Percentiles rank a stretch among this genome's conserved stretches.
Conservation (phyloP, 2,888 invertebrate genomes). For the Stenchaetothrips biformis region DNA sequence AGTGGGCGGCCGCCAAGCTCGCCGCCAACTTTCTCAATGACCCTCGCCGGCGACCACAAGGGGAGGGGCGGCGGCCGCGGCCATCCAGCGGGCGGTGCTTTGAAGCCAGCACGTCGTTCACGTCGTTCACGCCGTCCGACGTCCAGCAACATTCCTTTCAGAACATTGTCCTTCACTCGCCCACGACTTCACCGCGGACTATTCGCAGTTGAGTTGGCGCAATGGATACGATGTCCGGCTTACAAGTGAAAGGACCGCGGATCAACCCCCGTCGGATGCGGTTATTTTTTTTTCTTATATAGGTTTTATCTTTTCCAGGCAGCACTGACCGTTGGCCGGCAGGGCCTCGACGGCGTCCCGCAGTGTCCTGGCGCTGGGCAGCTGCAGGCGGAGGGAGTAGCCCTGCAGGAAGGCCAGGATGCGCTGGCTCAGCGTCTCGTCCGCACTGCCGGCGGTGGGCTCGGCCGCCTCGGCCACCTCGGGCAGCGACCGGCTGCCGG, state of each 20-base stretch:
- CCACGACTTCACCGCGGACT: not conserved
- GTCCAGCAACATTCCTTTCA: not conserved
- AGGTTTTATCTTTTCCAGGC: too few species aligned
- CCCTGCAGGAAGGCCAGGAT: not conserved
- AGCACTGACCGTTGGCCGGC: not conserved
- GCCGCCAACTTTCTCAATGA: not conserved
- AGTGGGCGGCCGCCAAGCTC: too few species aligned
- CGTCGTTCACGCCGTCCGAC: not conserved
- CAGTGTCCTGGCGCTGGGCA: constrained; percentile 4
- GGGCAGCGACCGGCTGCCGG: not conserved
- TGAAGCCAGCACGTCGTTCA: too few species aligned
- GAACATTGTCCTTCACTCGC: not conserved
- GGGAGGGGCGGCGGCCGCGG: not conserved
- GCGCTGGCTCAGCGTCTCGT: not conserved
- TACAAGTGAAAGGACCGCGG: not conserved
- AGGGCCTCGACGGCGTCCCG: not conserved
- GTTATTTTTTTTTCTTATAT: not conserved
- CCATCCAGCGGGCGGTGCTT: too few species aligned
- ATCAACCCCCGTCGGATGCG: not conserved
- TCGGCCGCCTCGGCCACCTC: not conserved
- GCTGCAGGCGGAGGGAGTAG: constrained; percentile 17
- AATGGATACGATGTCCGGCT: not conserved
- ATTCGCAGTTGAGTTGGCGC: not conserved
- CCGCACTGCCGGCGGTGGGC: not conserved
- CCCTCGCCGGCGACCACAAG: not conserved